Evolutionary conservation across 1,140 invertebrate genomes (phyloP).

Genomic region (Bombus ignitus): DNA sequence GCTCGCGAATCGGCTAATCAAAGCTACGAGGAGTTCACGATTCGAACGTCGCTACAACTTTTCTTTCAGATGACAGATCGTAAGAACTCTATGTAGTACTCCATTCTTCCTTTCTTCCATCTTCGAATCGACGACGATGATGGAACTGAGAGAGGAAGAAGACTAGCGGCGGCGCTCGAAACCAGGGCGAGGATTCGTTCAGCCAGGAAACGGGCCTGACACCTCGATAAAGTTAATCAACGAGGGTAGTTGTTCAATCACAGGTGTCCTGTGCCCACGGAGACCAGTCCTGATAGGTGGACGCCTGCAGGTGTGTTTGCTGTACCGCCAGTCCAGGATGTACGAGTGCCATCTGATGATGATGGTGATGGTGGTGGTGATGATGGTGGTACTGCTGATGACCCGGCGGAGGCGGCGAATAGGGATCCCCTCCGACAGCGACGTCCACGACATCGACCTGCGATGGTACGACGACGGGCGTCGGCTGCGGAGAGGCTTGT

Average conservation of each 20-base stretch:
- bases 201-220: neutral
- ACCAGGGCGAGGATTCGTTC: neutral
- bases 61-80: neutral
- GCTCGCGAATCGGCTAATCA: neutral
- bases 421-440: slow-evolving; percentile 77
- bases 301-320: slow-evolving; percentile 70
- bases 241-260: slow-evolving; percentile 69
- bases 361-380: slow-evolving; percentile 71
- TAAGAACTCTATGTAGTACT: neutral
- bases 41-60: neutral
- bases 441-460: slow-evolving; percentile 78
- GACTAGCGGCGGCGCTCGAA: neutral
- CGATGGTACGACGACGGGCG: slow-evolving; percentile 64
- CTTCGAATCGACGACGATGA: neutral
- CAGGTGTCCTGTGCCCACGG: slow-evolving; percentile 78
- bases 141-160: neutral
- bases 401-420: slow-evolving; percentile 82
- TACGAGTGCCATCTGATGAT: slow-evolving; percentile 74
- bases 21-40: neutral
- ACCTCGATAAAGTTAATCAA: neutral
- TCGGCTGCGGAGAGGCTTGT: slow-evolving; percentile 75
- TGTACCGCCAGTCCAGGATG: slow-evolving; percentile 72
- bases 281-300: slow-evolving; percentile 78
- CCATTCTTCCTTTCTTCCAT: neutral
- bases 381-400: slow-evolving; percentile 78